Conservation (phyloP, 2,888 invertebrate species). For the Brachypterus glaber region DNA sequence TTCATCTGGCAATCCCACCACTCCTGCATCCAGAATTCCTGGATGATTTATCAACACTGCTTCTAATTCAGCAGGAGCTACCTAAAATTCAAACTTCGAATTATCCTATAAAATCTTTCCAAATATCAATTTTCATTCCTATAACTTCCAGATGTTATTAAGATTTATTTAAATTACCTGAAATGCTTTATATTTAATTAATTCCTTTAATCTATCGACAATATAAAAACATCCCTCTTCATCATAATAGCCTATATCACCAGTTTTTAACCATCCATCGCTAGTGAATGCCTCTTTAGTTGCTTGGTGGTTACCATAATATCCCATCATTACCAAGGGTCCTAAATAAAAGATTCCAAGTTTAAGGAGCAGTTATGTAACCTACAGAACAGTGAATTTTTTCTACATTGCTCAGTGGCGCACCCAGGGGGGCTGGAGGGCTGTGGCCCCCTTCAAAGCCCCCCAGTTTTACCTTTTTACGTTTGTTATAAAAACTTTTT, state of each 20-base stretch:
- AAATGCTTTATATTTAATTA: slow-evolving; percentile 84
- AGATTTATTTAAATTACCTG: slow-evolving; percentile 71
- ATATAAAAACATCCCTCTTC: slow-evolving; percentile 67
- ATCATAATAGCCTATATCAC: slow-evolving; percentile 78
- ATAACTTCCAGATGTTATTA: no score
- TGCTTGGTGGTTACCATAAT: slow-evolving; percentile 58
- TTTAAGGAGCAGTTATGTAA: no score
- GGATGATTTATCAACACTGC: slow-evolving; percentile 61
- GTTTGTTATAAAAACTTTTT: no score
- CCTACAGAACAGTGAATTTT: no score
- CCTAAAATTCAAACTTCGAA: slow-evolving; percentile 15
- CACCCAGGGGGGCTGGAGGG: no score
- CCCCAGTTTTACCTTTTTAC: no score
- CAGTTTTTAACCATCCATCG: slow-evolving; percentile 70
- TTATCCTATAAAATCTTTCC: background rate
- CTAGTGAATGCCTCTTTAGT: slow-evolving; percentile 54
- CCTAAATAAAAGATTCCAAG: no score
- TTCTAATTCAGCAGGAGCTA: slow-evolving; percentile 79
- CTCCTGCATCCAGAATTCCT: slow-evolving; percentile 67
- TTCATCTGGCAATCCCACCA: slow-evolving; percentile 68
- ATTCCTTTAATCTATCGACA: slow-evolving; percentile 77
- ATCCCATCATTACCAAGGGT: slow-evolving; percentile 50
- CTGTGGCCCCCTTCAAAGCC: no score
- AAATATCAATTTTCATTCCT: no score
- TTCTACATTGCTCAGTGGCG: no score